Conservation (phyloP, 2,113 vertebrate genomes). For the Perca fluviatilis region DNA sequence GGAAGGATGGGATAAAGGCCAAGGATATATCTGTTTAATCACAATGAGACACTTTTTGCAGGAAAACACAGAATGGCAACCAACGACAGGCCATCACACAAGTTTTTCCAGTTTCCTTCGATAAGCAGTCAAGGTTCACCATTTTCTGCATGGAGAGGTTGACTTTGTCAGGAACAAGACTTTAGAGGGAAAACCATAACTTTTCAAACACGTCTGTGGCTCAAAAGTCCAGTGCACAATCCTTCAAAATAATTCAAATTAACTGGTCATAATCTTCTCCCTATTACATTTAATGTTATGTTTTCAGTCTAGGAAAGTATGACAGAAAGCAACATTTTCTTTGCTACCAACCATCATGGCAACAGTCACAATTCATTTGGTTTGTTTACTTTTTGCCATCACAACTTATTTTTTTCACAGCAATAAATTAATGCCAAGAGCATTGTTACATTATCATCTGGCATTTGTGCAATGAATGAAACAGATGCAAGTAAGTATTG, state of each 20-base stretch:
- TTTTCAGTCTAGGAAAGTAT: not conserved
- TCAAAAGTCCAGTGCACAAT: slow-evolving; percentile 4
- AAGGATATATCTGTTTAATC: slow-evolving; percentile 45
- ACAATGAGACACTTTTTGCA: slow-evolving; percentile 10
- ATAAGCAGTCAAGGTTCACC: slow-evolving; percentile 63
- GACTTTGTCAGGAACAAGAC: slow-evolving; percentile 49
- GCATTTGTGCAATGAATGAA: not conserved
- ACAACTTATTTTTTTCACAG: not conserved
- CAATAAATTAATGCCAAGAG: not conserved
- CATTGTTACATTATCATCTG: slow-evolving; percentile 24
- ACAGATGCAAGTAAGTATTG: not conserved
- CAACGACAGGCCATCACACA: slow-evolving; percentile 48
- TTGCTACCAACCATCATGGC: not conserved
- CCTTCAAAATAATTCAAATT: slow-evolving; percentile 6
- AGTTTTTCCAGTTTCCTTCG: slow-evolving; percentile 37
- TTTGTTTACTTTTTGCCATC: not conserved
- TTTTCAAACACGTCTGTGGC: slow-evolving; percentile 19
- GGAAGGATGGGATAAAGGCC: slow-evolving; percentile 27
- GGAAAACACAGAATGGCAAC: slow-evolving; percentile 4
- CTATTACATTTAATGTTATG: slow-evolving; percentile 4
- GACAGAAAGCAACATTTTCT: not conserved
- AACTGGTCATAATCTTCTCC: not conserved
- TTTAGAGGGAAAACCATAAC: slow-evolving; percentile 21
- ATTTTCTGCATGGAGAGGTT: slow-evolving; percentile 55
- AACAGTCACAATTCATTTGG: slow-evolving; percentile 1